A percentile compares a stretch with the other conserved stretches of the same genome.
Evolutionary conservation across 2,888 invertebrate species (phyloP).

Genomic region (Campoletis raptor): DNA sequence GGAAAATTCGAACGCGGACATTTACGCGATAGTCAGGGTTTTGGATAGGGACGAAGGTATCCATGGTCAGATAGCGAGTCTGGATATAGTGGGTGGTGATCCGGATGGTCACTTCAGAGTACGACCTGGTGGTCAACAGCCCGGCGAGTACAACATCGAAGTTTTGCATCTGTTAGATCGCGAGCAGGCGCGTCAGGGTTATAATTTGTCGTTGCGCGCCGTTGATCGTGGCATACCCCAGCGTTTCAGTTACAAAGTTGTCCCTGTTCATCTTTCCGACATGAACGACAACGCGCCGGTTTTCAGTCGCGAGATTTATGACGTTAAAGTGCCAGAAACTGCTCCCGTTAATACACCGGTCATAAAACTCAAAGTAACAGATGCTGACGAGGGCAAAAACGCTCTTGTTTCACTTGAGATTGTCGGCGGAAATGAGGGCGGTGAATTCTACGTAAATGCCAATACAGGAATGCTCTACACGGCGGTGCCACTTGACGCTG

Average conservation of each 20-base stretch:
- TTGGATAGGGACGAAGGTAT: constrained; percentile 93
- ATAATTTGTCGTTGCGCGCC: constrained; percentile 94
- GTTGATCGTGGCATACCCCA: constrained; percentile 93
- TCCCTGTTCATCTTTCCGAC: constrained; percentile 93
- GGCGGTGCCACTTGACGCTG: constrained; percentile 93
- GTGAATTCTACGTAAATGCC: constrained; percentile 94
- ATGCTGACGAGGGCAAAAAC: constrained; percentile 93
- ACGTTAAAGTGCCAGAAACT: constrained; percentile 94
- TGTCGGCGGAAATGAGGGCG: constrained; percentile 96
- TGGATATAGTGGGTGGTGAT: constrained; percentile 96
- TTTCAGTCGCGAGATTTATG: constrained; percentile 94
- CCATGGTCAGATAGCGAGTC: constrained; percentile 92
- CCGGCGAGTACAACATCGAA: constrained; percentile 92
- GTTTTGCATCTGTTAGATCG: constrained; percentile 92
- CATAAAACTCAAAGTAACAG: constrained; percentile 94
- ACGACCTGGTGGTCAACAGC: constrained; percentile 84
- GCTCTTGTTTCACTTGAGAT: constrained; percentile 95
- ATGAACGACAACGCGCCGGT: constrained; percentile 95
- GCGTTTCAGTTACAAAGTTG: constrained; percentile 91
- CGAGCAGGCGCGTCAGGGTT: constrained; percentile 92
- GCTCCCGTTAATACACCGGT: constrained; percentile 96
- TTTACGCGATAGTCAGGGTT: constrained; percentile 95
- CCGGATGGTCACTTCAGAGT: constrained; percentile 95
- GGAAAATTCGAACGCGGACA: constrained; percentile 92
- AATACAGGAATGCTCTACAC: constrained; percentile 96